Conservation (phyloP, 2,113 vertebrate genomes). For the Gallinago jamesoni region DNA sequence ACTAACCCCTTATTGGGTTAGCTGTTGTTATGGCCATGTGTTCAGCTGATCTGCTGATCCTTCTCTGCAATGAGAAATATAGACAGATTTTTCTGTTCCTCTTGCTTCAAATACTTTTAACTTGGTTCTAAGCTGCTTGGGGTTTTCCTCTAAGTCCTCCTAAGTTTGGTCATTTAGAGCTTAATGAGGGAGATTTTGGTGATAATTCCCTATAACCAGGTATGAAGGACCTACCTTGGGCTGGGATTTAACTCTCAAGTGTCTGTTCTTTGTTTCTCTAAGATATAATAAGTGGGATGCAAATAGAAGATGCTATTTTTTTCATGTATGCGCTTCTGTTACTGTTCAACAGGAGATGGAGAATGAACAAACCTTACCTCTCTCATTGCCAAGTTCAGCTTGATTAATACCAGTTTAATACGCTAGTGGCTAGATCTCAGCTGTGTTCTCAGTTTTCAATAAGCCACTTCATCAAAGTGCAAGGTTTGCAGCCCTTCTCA, state of each 20-base stretch:
- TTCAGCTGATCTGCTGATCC: neutral
- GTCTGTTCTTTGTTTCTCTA: neutral
- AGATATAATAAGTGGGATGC: neutral
- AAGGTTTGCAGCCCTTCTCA: neutral
- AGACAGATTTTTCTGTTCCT: neutral
- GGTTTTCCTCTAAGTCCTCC: neutral
- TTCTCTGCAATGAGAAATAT: neutral
- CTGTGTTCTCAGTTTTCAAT: neutral
- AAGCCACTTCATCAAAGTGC: neutral
- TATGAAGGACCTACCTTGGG: neutral
- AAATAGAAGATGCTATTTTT: neutral
- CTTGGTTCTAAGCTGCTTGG: neutral
- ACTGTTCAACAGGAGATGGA: neutral
- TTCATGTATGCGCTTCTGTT: neutral
- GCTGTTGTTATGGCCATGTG: neutral
- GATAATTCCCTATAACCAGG: neutral
- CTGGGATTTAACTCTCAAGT: neutral
- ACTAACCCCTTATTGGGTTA: neutral
- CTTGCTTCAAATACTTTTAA: neutral
- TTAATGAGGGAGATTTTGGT: neutral
- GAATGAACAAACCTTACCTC: neutral
- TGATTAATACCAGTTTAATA: neutral
- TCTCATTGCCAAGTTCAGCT: neutral
- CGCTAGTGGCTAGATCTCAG: neutral
- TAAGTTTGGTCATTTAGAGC: neutral